A percentile compares a stretch with the other conserved stretches of the same genome.
phyloP scores from a whole-genome alignment of 2,888 invertebrate species.

The Ashinkailepas kermadecensis region DNA sequence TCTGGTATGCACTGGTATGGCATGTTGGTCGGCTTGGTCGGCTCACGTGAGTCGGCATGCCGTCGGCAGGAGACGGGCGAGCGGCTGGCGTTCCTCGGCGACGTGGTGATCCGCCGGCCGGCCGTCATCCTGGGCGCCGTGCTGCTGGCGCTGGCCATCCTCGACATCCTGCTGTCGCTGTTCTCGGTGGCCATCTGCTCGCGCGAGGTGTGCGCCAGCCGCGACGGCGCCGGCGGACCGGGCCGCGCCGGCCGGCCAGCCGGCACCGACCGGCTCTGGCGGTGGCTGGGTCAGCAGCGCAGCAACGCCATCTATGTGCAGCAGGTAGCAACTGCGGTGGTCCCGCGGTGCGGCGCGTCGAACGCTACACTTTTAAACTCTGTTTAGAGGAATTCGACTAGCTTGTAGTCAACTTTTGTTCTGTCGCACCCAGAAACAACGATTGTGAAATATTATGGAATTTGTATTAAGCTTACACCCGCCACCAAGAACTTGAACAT shows the following conservation, averaged over 20 bases:
- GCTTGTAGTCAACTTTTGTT: too few relatives aligned
- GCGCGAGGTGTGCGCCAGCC: slow-evolving; percentile 33
- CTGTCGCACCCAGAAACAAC: too few relatives aligned
- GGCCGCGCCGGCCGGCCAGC: slow-evolving; percentile 34
- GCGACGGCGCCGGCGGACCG: slow-evolving; percentile 27
- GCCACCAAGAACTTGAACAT: too few relatives aligned
- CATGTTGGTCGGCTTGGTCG: too few relatives aligned
- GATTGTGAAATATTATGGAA: too few relatives aligned
- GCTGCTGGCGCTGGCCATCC: slow-evolving; percentile 40
- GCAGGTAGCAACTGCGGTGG: not conserved
- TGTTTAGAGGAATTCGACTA: too few relatives aligned
- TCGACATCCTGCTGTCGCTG: slow-evolving; percentile 37
- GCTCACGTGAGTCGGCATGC: too few relatives aligned
- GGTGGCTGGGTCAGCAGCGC: slow-evolving; percentile 36
- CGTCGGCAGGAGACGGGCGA: slow-evolving; percentile 33
- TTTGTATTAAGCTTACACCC: too few relatives aligned
- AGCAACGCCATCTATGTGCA: slow-evolving; percentile 4
- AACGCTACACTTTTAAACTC: too few relatives aligned
- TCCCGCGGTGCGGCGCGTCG: too few relatives aligned
- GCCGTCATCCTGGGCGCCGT: slow-evolving; percentile 42
- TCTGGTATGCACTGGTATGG: too few relatives aligned
- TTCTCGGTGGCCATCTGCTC: slow-evolving; percentile 35
- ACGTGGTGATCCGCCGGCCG: slow-evolving; percentile 34
- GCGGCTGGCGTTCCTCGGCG: slow-evolving; percentile 35
- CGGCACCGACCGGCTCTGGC: slow-evolving; percentile 35